Evolutionary conservation across 2,888 invertebrate genomes (phyloP).

Genomic region (Bhutanitis thaidina): DNA sequence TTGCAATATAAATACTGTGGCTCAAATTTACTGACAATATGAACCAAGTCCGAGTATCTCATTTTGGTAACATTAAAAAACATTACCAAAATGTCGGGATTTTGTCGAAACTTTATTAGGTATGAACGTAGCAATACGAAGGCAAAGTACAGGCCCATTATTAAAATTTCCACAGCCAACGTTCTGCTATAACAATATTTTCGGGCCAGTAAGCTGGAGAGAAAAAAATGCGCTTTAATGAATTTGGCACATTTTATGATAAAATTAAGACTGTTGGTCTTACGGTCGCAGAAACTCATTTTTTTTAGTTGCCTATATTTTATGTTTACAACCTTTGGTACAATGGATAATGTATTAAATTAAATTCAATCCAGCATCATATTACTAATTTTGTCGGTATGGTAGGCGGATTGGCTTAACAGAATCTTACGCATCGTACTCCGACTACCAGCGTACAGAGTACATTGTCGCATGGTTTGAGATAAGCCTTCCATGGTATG

Average conservation of each 20-base stretch:
- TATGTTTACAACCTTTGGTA: no score
- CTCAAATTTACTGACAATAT: background rate
- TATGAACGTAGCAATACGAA: conserved; percentile 29
- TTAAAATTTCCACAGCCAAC: conserved; percentile 48
- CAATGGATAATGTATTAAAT: no score
- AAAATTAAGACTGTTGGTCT: conserved; percentile 30
- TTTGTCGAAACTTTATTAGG: conserved; percentile 29
- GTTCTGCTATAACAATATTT: conserved; percentile 57
- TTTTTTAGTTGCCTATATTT: no score
- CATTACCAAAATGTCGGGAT: conserved; percentile 9
- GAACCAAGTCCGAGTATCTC: background rate
- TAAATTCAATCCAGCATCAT: no score
- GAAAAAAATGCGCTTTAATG: conserved; percentile 60
- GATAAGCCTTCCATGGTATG: no score
- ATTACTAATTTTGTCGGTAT: no score
- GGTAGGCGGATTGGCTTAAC: no score
- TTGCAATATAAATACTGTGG: no score
- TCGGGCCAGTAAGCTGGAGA: conserved; percentile 51
- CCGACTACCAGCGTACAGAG: no score
- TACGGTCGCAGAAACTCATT: no score
- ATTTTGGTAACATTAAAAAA: background rate
- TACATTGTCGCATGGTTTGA: no score
- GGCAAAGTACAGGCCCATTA: conserved; percentile 29
- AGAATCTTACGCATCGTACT: no score
- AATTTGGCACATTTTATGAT: conserved; percentile 61